Evolutionary conservation across 2,797 vertebrate genomes (phyloP), one percentile per base, ranked within the genome.

Genomic region (Sebastes hubbsi): DNA sequence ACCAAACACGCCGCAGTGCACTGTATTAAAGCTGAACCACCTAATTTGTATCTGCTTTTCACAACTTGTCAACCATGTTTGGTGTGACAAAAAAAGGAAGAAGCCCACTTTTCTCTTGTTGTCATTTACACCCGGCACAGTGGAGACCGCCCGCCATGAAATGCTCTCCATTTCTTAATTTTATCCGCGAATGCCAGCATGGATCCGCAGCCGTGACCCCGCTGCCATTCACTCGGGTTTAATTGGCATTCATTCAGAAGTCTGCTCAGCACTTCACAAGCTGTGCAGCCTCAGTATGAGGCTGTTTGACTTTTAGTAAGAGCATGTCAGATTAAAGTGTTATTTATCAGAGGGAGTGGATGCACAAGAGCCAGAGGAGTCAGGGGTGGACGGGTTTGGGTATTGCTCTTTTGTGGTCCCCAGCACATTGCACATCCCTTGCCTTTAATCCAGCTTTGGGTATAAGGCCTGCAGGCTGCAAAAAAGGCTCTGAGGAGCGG

Each of bases 301-400:
- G 46, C 85, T 83, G 79, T 86, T 91, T 89, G 82, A 89, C 81
- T 90, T 86, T 86, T 46, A 78, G 81, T 78, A 72, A 74, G 84
- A 91, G 88, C 76, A 56, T 81, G 88, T 90, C 92, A 87, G 87
- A 93, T 91, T 89, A 90, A 67, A 77, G 78, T 38, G 87, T 88
- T 83, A 88, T 88, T 91, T 83, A 88, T 85, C 82, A 83, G 80
- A 77, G 88, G 76, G 80, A 77, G 81, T 82, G 81, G 67, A 71
- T 74, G 76, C 77, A 75, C 61, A 32, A 77, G 73, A 80, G 72
- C 62, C 58, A 73, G 24, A 66, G 14, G 60, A 82, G 52, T 25
- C 65, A 49, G 22, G 56, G 60, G 56, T 25, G 49, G 25, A 71
- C 36, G 56, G 42, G 22, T 80, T 72, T 67, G 58, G 63, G 25